A percentile compares a stretch with the other conserved stretches of the same genome.
Evolutionary conservation across 2,113 vertebrate genomes (phyloP).

Genomic region (Trematomus loennbergii): DNA sequence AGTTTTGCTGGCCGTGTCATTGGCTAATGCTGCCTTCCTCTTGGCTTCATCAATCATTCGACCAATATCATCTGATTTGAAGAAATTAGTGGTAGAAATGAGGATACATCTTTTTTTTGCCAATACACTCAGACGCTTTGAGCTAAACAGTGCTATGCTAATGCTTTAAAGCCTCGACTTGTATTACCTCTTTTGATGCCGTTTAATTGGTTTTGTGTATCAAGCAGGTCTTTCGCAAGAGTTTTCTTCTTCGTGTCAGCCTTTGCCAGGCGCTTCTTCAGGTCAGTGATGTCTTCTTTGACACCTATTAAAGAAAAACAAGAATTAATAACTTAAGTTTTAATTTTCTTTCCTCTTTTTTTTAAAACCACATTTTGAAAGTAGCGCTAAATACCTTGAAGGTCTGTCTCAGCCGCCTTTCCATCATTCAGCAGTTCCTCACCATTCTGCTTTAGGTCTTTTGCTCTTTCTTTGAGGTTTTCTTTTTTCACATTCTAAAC

Average conservation of each 20-base stretch:
- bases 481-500: conserved; percentile 87
- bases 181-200: conserved; percentile 86
- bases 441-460: conserved; percentile 83
- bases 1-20: conserved; percentile 79
- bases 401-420: conserved; percentile 70
- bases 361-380: background rate
- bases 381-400: conserved; percentile 81
- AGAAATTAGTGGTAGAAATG: background rate
- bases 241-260: conserved; percentile 83
- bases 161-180: background rate
- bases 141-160: background rate
- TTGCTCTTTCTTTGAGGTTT: conserved; percentile 86
- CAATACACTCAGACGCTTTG: background rate
- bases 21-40: conserved; percentile 80
- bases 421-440: conserved; percentile 81
- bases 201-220: conserved; percentile 77
- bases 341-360: background rate
- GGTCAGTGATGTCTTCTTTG: conserved; percentile 74
- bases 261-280: conserved; percentile 81
- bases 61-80: conserved; percentile 84
- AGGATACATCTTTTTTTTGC: conserved; percentile 2
- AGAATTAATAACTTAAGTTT: background rate
- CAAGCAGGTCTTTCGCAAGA: conserved; percentile 81
- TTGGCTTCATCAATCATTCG: conserved; percentile 85
- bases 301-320: conserved; percentile 76